Evolutionary conservation across 2,797 vertebrate genomes (phyloP).

Genomic region (Astyanax mexicanus): DNA sequence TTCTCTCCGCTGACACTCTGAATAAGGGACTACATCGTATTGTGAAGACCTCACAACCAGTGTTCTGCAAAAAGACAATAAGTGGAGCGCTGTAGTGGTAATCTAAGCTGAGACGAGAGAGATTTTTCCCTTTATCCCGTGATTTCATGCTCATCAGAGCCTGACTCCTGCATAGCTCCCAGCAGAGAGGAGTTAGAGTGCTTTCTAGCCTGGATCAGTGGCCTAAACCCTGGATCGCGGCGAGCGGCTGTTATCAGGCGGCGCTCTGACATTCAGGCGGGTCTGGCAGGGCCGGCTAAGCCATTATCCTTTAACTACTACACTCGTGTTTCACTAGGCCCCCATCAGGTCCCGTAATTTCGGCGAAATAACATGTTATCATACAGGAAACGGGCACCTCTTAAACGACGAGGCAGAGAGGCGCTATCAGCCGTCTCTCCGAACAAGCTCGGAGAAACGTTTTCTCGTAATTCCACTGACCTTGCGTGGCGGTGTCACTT

Average conservation of each 20-base stretch:
- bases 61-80: constrained; percentile 36
- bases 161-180: constrained; percentile 44
- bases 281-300: constrained; percentile 38
- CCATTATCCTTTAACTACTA: constrained; percentile 59
- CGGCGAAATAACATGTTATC: constrained; percentile 64
- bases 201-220: constrained; percentile 52
- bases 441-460: constrained; percentile 77
- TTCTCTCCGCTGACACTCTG: constrained; percentile 1
- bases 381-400: constrained; percentile 75
- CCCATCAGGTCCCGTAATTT: constrained; percentile 66
- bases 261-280: constrained; percentile 41
- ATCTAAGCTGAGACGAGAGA: constrained; percentile 51
- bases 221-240: constrained; percentile 46
- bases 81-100: constrained; percentile 38
- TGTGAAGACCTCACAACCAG: constrained; percentile 39
- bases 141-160: constrained; percentile 54
- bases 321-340: constrained; percentile 61
- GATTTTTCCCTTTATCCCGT: constrained; percentile 50
- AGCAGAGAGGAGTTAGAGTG: constrained; percentile 37
- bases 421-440: constrained; percentile 67
- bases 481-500: constrained; percentile 70
- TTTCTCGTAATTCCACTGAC: constrained; percentile 76
- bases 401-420: constrained; percentile 70
- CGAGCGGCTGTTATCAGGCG: constrained; percentile 41
- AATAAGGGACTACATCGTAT: constrained; percentile 43